phyloP scores from a whole-genome alignment of 2,113 vertebrate genomes.

The Semicossyphus pulcher region DNA sequence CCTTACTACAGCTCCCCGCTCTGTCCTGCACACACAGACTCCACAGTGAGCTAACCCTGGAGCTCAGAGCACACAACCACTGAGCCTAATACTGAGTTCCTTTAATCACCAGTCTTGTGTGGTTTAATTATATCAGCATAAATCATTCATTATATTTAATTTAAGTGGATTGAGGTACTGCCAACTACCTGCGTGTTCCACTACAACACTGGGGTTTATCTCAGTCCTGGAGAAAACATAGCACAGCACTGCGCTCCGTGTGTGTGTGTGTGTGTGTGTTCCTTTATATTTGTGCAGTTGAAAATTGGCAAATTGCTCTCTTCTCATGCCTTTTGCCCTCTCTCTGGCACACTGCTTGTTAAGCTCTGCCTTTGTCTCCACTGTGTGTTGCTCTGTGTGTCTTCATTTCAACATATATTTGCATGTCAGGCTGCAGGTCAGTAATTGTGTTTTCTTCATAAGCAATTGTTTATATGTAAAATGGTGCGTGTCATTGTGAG shows the following conservation, averaged over 20 bases:
- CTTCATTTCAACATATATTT: slow-evolving; percentile 25
- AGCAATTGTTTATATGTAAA: slow-evolving; percentile 46
- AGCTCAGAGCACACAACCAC: too few species aligned
- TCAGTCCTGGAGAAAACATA: background rate
- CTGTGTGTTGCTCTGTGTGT: slow-evolving; percentile 3
- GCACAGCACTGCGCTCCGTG: background rate
- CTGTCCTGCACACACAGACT: too few species aligned
- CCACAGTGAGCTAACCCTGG: too few species aligned
- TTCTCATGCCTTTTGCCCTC: slow-evolving; percentile 64
- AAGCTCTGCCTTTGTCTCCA: slow-evolving; percentile 50
- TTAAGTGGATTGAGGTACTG: too few species aligned
- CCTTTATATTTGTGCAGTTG: slow-evolving; percentile 32
- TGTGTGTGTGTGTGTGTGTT: background rate
- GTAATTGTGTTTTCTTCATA: slow-evolving; percentile 36
- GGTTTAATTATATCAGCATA: too few species aligned
- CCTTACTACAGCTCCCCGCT: too few species aligned
- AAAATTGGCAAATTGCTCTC: slow-evolving; percentile 62
- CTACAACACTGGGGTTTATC: too few species aligned
- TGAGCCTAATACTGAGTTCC: too few species aligned
- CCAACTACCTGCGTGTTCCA: too few species aligned
- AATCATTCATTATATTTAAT: too few species aligned
- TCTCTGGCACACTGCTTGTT: slow-evolving; percentile 63
- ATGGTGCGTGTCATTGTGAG: slow-evolving; percentile 57
- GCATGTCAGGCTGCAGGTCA: slow-evolving; percentile 26
- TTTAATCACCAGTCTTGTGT: too few species aligned